Evolutionary conservation across 1,140 invertebrate species (phyloP), one percentile per base, ranked within the genome.

Genomic region (honey bee (Apis mellifera)): DNA sequence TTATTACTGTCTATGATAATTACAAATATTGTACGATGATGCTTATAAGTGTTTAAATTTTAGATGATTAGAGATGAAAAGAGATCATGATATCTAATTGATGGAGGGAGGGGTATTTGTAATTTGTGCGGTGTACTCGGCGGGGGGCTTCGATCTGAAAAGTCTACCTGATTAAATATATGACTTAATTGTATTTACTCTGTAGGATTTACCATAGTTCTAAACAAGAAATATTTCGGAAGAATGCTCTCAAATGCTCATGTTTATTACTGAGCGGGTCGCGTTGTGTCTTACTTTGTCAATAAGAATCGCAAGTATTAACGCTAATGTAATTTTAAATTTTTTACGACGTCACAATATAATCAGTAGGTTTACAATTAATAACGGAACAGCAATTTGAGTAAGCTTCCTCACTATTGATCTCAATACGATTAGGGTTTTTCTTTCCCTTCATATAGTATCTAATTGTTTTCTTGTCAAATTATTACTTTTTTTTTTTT

Each of bases 121-220:
- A 82, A 89, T 83, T 87, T 81, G 82, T 86, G 72, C 74, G 86
- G 17, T 84, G 82, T 72, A 88, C 90, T 87, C 90, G 90, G 84
- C 82, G 84, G 90, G 92, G 92, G 92, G 90, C 90, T 91, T 89
- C 83, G 83, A 90, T 92, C 93, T 93, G 93, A 94, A 93, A 92
- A 93, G 92, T 94, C 92, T 94, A 94, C 93, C 93, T 94, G 93
- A 94, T 94, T 94, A 94, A 94, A 94, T 93, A 92, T 94, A 94
- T 94, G 93, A 91, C 92, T 94, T 93, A 93, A 94, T 94, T 94
- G 90, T 93, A 93, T 93, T 93, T 94, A 93, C 92, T 93, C 91
- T 93, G 91, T 93, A 94, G 92, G 92, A 92, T 93, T 93, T 93
- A 94, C 92, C 92, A 93, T 94, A 94, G 93, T 93, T 90, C 91